phyloP scores from a whole-genome alignment of 1,140 invertebrate genomes.

The Chironomus striatipennis region DNA sequence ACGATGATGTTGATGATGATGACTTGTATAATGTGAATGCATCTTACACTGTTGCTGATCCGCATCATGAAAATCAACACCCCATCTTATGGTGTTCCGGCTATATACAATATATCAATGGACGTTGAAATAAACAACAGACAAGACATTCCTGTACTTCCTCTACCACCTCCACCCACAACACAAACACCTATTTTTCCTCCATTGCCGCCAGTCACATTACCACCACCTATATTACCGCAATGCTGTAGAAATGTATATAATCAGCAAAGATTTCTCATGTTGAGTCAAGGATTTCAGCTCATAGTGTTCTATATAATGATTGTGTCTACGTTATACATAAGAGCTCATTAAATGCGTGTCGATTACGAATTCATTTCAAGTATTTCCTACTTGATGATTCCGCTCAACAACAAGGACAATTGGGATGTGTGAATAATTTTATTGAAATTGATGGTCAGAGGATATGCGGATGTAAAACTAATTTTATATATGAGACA shows the following conservation, averaged over 20 bases:
- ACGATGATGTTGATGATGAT: not conserved
- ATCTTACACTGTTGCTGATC: conserved; percentile 32
- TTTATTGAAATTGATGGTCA: conserved; percentile 47
- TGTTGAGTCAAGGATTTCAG: conserved; percentile 48
- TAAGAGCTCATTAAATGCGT: conserved; percentile 41
- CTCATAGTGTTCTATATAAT: conserved; percentile 32
- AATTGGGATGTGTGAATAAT: conserved; percentile 40
- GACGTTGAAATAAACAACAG: not conserved
- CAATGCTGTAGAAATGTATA: conserved; percentile 42
- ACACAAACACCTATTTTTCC: not conserved
- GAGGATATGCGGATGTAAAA: conserved; percentile 47
- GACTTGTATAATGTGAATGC: conserved; percentile 22
- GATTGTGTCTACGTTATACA: conserved; percentile 46
- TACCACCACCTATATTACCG: conserved; percentile 26
- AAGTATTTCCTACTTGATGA: conserved; percentile 47
- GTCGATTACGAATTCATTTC: conserved; percentile 45
- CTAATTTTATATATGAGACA: conserved; percentile 40
- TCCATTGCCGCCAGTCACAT: conserved; percentile 28
- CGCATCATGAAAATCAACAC: conserved; percentile 29
- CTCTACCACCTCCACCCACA: conserved; percentile 11
- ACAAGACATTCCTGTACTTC: conserved; percentile 16
- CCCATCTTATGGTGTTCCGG: conserved; percentile 23
- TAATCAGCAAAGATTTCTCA: conserved; percentile 41
- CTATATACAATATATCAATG: conserved; percentile 28
- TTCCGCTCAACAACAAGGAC: conserved; percentile 29